Conservation (phyloP, 2,888 invertebrate genomes). For the Dinocampus coccinellae region DNA sequence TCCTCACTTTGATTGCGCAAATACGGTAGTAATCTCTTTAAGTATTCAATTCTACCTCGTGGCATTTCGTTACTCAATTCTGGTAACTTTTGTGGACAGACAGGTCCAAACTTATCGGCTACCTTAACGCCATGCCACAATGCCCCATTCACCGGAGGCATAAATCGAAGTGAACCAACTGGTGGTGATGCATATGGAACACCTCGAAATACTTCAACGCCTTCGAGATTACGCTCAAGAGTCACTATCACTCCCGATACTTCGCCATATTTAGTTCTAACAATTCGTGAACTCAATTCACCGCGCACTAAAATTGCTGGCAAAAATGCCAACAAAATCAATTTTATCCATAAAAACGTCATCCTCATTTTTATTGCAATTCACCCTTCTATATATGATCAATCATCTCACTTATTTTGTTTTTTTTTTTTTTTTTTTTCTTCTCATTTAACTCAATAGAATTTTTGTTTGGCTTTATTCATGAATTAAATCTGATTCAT, state of each 20-base stretch:
- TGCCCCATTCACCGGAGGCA: conserved; percentile 95
- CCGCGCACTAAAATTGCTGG: conserved; percentile 49
- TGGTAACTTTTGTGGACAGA: conserved; percentile 92
- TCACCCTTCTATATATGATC: background rate
- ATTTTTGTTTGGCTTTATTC: background rate
- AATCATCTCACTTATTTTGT: background rate
- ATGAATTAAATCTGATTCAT: conserved; percentile 29
- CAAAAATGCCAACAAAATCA: conserved; percentile 49
- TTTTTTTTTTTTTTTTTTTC: background rate
- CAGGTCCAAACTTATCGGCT: conserved; percentile 89
- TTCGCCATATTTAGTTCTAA: conserved; percentile 90
- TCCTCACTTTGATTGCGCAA: conserved; percentile 95
- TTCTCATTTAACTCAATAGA: background rate
- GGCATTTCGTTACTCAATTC: conserved; percentile 91
- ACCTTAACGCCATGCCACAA: conserved; percentile 92
- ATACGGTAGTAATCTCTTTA: conserved; percentile 88
- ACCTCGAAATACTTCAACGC: conserved; percentile 93
- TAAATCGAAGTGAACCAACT: conserved; percentile 88
- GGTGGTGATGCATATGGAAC: conserved; percentile 96
- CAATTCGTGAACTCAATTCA: conserved; percentile 82
- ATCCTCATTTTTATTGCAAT: conserved; percentile 2
- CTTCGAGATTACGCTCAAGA: conserved; percentile 79
- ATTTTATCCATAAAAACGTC: conserved; percentile 21
- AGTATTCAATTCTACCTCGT: conserved; percentile 87
- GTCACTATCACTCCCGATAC: conserved; percentile 88